Percentiles rank a stretch among this genome's conserved stretches.
These are phyloP conservation scores for Orchesellides sinensis DNA, from an alignment of 2,888 invertebrate genomes.

Conservation along the genomic window DNA sequence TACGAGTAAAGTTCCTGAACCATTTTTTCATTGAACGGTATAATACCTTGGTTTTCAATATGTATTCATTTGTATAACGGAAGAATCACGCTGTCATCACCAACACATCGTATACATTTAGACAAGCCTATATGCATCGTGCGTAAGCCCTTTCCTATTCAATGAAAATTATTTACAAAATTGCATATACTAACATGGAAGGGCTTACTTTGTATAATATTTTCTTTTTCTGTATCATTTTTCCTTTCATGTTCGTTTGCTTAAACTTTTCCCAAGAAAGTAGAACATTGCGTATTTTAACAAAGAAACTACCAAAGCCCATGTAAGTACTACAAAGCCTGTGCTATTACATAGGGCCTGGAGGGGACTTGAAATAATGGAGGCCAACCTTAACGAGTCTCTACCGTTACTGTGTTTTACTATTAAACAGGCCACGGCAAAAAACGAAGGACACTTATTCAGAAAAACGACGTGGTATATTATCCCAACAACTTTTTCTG, in stretches of 20 bases:
- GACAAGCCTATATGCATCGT: too few species aligned
- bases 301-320: neutral
- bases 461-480: constrained; percentile 27
- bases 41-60: constrained; percentile 6
- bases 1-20: constrained; percentile 19
- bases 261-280: constrained; percentile 16
- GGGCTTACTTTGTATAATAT: constrained; percentile 19
- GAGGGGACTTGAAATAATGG: constrained; percentile 39
- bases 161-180: neutral
- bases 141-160: neutral
- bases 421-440: constrained; percentile 37
- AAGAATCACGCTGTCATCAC: constrained; percentile 42
- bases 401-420: constrained; percentile 10
- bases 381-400: constrained; percentile 38
- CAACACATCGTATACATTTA: neutral
- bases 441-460: constrained; percentile 19
- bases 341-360: constrained; percentile 14
- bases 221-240: neutral
- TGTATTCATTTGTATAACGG: constrained; percentile 7
- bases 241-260: constrained; percentile 43
- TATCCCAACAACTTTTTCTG: constrained; percentile 34
- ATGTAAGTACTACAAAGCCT: neutral
- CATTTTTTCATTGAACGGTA: constrained; percentile 22
- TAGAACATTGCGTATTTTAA: constrained; percentile 12
- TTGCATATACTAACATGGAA: neutral